Evolutionary conservation across 2,888 invertebrate genomes (phyloP), one percentile per base, ranked within the genome.

Genomic region (Pristionchus fissidentatus): DNA sequence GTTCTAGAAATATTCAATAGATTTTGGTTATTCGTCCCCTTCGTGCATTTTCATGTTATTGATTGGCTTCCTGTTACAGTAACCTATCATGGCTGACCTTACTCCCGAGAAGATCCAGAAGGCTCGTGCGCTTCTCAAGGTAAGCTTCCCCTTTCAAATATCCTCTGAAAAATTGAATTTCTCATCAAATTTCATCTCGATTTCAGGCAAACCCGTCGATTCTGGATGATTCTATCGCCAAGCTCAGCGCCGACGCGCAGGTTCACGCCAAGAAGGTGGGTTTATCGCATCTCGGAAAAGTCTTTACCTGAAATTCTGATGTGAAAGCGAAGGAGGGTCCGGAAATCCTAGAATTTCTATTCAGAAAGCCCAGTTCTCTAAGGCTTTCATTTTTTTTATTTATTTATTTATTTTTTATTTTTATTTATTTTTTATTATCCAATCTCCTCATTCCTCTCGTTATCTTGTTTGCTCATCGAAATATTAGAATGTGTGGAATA

Each of bases 51-150:
- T 19, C 62, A 15, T 62, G 22, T 19, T 35, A 62, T 8, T 32
- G n/a, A 10, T 62, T n/a, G n/a, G n/a, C n/a, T 19, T 29, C 29
- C 5, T 15, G 29, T 62, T 62, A 10, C 19, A 62, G 62, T 32
- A 35, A 32, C 13, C 62, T 4, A 62, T 35, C 8, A 62, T 62
- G 62, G 29, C 62, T 19, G 62, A 62, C 1, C 62, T 35, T 13
- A 62, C 62, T 62, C 62, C 62, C 35, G 62, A 62, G 13, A 62
- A 62, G 62, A 62, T 62, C 62, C 29, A 32, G 62, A 62, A 62
- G 62, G 62, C 62, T 29, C 62, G 62, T 15, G 62, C 19, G 1
- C 26, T 32, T 3, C 62, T 62, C 62, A 62, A 62, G 62, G 62
- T 62, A n/a, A 19, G 29, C 19, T 29, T 15, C 26, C n/a, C n/a